Evolutionary conservation across 2,797 vertebrate species (phyloP).

Genomic region (Sebastes trivittatus): DNA sequence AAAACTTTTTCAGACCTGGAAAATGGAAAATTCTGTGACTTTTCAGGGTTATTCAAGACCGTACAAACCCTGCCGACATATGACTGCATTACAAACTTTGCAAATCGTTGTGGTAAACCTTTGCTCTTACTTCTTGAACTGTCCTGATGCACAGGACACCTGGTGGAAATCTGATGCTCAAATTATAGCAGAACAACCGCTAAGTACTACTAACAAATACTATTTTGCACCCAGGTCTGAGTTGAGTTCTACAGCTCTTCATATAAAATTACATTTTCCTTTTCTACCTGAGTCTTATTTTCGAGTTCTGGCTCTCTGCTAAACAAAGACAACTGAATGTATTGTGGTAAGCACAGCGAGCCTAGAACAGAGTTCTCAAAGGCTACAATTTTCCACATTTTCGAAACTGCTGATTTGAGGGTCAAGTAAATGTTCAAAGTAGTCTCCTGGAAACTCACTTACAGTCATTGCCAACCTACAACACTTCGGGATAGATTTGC

Average conservation of each 20-base stretch:
- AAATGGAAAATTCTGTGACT: neutral
- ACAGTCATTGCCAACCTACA: neutral
- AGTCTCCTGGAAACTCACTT: neutral
- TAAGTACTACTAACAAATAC: neutral
- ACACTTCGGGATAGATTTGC: neutral
- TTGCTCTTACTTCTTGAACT: neutral
- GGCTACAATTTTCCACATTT: neutral
- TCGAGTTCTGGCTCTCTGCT: neutral
- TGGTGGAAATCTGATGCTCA: neutral
- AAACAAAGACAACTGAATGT: neutral
- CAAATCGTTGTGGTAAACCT: neutral
- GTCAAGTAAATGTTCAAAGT: neutral
- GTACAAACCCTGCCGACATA: neutral
- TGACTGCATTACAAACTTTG: neutral
- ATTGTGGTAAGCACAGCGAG: neutral
- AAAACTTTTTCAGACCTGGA: neutral
- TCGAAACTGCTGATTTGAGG: neutral
- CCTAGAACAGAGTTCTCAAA: neutral
- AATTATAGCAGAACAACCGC: neutral
- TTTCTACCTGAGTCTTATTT: neutral
- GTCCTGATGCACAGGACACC: neutral
- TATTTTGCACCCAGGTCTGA: neutral
- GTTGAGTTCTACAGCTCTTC: neutral
- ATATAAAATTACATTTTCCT: neutral
- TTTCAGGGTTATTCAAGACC: neutral